These are phyloP conservation scores for Catagonus wagneri DNA, from an alignment of 2,113 vertebrate species.

Conservation along the genomic window DNA sequence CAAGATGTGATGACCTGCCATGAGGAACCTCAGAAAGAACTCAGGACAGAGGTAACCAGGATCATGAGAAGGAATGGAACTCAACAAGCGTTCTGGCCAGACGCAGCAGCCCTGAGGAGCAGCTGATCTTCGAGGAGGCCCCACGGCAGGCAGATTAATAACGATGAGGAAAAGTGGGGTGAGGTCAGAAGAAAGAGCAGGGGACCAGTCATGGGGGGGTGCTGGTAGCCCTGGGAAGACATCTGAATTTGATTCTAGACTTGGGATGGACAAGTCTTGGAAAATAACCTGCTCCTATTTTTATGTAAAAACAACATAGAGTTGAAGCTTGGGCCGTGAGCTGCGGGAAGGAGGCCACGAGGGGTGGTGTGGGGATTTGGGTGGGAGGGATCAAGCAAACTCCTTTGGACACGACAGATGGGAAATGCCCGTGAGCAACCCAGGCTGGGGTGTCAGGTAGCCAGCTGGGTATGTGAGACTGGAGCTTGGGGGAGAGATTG, in stretches of 20 bases:
- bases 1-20: background rate
- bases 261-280: background rate
- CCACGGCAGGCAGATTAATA: rapidly evolving
- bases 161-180: no score
- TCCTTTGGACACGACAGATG: background rate
- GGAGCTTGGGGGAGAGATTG: background rate
- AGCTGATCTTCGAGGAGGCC: background rate
- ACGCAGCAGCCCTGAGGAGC: background rate
- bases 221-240: background rate
- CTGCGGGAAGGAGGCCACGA: background rate
- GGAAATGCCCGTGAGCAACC: background rate
- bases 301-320: background rate
- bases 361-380: no score
- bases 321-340: rapidly evolving
- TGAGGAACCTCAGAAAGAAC: background rate
- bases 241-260: background rate
- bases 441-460: background rate
- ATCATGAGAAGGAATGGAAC: background rate
- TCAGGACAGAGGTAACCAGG: background rate
- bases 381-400: background rate
- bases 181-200: rapidly evolving
- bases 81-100: background rate
- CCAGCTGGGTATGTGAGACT: background rate
- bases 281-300: background rate
- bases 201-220: rapidly evolving